Base-by-base conservation (phyloP, 1,140 invertebrate species). In the Portunus trituberculatus region DNA sequence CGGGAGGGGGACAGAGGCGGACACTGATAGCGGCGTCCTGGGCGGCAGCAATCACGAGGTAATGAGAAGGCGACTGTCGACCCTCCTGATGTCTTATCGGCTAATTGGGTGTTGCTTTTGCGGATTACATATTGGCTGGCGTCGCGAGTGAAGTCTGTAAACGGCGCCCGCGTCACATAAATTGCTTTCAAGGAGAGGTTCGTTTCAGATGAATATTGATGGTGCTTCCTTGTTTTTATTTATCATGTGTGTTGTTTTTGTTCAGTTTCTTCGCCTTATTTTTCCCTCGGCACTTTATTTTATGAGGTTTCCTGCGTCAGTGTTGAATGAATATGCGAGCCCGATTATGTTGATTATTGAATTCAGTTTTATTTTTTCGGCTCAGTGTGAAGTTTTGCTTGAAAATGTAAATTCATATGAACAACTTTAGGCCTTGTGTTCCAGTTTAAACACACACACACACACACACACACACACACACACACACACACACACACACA, bases 401-500 rank as follows among this genome's bases (percentile, higher is more conserved):
- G 10, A 59, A 59, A 10, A 59, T 59, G 12, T 59, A 59, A 14
- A 59, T 59, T 59, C 52, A 14, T 59, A 59, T 20, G 52, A 14
- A 59, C 52, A 59, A 52, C 16, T 14, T 10, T 20, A 76, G 67
- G 67, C 1, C 16, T 7, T 20, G 67, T 20, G n/a, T 20, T 8
- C 67, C 39, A 39, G 39, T 39, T 39, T 39, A n/a, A n/a, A 25
- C 4, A 25, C 29, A 29, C 84, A 2, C 29, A 29, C 84, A 29
- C 84, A 29, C 84, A 2, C 84, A 2, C 84, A 2, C 84, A 87
- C 84, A 87, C 84, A 87, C 84, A 87, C 84, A 87, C 84, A 87
- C 84, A 87, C 84, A 87, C 84, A 87, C 84, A 88, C 86, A 88
- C 86, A 88, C 86, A 88, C 86, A 88, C 86, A 88, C 86, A 88